Evolutionary conservation across 2,797 vertebrate genomes (phyloP).

Genomic region (Octomys mimax): DNA sequence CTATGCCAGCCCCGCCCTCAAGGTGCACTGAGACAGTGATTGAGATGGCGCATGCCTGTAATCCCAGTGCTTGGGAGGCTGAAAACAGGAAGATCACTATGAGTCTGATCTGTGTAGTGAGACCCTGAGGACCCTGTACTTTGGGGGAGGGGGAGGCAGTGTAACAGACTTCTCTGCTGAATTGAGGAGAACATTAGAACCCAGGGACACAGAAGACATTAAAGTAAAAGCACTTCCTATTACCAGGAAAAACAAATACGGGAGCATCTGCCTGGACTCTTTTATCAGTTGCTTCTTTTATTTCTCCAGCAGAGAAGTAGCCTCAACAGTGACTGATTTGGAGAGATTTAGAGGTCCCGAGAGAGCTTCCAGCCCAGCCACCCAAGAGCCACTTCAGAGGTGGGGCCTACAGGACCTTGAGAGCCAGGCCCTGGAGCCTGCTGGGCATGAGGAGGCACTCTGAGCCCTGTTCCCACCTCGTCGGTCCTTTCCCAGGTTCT

Average conservation of each 20-base stretch:
- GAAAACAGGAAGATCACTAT: too few species aligned
- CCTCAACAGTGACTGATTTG: not conserved
- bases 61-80: too few species aligned
- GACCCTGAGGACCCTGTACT: too few species aligned
- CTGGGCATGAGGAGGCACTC: not conserved
- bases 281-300: rapidly evolving
- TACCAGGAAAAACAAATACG: not conserved
- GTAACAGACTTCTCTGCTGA: not conserved
- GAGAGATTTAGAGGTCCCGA: not conserved
- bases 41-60: too few species aligned
- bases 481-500: not conserved
- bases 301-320: constrained; percentile 2
- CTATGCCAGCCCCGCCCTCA: too few species aligned
- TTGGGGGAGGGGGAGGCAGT: too few species aligned
- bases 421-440: not conserved
- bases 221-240: not conserved
- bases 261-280: not conserved
- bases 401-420: rapidly evolving
- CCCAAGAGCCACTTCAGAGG: not conserved
- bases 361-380: not conserved
- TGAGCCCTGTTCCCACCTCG: not conserved
- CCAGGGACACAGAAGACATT: not conserved
- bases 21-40: too few species aligned
- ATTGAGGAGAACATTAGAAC: not conserved
- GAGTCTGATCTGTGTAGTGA: too few species aligned